A percentile compares a stretch with the other conserved stretches of the same genome.
phyloP scores from a whole-genome alignment of 2,113 vertebrate genomes.

The Mixornis gularis region DNA sequence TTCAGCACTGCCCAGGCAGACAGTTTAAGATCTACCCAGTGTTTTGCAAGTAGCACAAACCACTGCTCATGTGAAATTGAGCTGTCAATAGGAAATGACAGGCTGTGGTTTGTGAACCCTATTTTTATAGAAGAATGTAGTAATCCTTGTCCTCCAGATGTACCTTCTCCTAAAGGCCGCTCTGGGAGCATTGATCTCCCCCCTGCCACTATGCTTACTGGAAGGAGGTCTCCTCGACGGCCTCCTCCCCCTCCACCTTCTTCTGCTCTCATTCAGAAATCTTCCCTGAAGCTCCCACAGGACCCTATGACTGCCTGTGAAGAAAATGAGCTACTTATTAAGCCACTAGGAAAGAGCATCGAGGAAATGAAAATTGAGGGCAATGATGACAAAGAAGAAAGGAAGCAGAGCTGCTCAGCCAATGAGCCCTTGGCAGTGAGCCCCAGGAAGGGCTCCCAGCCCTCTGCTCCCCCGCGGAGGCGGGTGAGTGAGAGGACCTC shows the following conservation, averaged over 20 bases:
- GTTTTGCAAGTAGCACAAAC: conserved; percentile 34
- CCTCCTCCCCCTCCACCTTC: conserved; percentile 74
- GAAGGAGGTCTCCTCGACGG: conserved; percentile 73
- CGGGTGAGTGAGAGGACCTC: background rate
- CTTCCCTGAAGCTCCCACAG: background rate
- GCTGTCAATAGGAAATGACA: conserved; percentile 72
- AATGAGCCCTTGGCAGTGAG: background rate
- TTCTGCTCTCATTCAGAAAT: background rate
- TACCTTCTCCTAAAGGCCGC: conserved; percentile 54
- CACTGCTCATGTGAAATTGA: conserved; percentile 78
- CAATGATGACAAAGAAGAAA: background rate
- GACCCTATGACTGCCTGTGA: conserved; percentile 34
- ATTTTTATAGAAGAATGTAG: conserved; percentile 82
- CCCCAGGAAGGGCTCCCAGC: conserved; percentile 43
- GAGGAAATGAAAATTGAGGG: conserved; percentile 41
- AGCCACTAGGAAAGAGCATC: background rate
- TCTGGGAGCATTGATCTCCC: background rate
- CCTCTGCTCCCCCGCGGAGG: conserved; percentile 46
- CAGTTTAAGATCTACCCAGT: conserved; percentile 11
- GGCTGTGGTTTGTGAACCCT: conserved; percentile 86
- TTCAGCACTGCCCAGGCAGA: background rate
- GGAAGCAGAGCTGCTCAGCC: conserved; percentile 25
- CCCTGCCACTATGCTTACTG: background rate
- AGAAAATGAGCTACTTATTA: background rate
- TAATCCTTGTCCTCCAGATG: conserved; percentile 13